Conservation (phyloP, 2,888 invertebrate species). For the Chymomyza procnemis region DNA sequence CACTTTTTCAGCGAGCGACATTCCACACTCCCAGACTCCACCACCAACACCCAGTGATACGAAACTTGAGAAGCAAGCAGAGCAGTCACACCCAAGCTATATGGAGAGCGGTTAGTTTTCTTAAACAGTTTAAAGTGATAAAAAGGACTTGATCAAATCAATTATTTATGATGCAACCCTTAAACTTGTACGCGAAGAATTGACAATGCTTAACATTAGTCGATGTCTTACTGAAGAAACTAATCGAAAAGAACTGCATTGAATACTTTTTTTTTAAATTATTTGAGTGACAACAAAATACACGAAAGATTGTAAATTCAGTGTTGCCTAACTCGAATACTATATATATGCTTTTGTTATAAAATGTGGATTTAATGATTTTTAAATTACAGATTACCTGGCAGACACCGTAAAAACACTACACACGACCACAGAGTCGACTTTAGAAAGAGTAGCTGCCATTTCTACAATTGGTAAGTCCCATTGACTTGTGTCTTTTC, state of each 20-base stretch:
- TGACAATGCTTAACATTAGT: too few species aligned
- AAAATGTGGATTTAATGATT: background rate
- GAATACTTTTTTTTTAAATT: too few species aligned
- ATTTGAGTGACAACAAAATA: too few species aligned
- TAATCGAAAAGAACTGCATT: too few species aligned
- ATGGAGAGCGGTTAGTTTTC: slow-evolving; percentile 49
- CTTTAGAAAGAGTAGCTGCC: slow-evolving; percentile 71
- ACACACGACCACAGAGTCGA: slow-evolving; percentile 73
- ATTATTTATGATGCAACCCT: too few species aligned
- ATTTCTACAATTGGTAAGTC: slow-evolving; percentile 75
- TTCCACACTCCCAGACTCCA: slow-evolving; percentile 77
- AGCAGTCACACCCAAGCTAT: slow-evolving; percentile 39
- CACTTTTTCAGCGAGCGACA: slow-evolving; percentile 62
- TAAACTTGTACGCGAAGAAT: too few species aligned
- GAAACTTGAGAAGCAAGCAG: slow-evolving; percentile 59
- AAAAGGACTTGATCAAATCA: too few species aligned
- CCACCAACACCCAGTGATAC: slow-evolving; percentile 78
- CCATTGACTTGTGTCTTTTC: slow-evolving; percentile 21
- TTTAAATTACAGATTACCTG: slow-evolving; percentile 54
- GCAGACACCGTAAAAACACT: slow-evolving; percentile 71
- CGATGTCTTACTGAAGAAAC: too few species aligned
- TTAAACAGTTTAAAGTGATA: background rate
- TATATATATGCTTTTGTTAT: too few species aligned
- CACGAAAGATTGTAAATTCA: too few species aligned
- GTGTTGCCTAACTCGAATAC: too few species aligned